These are phyloP conservation scores for Phoxinus phoxinus DNA, from an alignment of 2,113 vertebrate species.

Conservation along the genomic window DNA sequence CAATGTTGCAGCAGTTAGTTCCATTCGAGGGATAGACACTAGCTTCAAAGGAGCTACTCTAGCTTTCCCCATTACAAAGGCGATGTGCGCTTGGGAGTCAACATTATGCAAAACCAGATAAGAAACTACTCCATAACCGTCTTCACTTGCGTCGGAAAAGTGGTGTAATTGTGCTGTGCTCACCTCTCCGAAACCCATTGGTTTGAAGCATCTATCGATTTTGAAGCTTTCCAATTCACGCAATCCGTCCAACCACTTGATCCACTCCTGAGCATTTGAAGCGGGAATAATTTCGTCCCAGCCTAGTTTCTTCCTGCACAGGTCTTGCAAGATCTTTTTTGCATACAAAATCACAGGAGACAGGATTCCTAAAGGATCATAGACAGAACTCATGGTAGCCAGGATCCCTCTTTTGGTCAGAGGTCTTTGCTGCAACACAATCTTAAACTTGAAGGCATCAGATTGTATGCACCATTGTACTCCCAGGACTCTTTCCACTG, in stretches of 20 bases:
- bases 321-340: too few species aligned
- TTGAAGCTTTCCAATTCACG: too few species aligned
- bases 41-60: not conserved
- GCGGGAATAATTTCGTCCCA: too few species aligned
- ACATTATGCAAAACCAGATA: not conserved
- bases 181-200: not conserved
- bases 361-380: too few species aligned
- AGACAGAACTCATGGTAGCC: too few species aligned
- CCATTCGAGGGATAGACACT: not conserved
- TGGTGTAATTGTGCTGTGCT: not conserved
- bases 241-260: too few species aligned
- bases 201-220: not conserved
- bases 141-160: not conserved
- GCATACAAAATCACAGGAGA: too few species aligned
- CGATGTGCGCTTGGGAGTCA: not conserved
- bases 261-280: too few species aligned
- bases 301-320: too few species aligned
- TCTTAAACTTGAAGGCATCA: conserved; percentile 2
- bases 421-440: too few species aligned
- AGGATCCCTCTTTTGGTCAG: too few species aligned
- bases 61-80: not conserved
- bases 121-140: not conserved
- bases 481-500: not conserved
- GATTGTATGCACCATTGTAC: not conserved
- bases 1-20: too few species aligned